phyloP scores from a whole-genome alignment of 2,888 invertebrate genomes.

The Alloscopus bannaensis region DNA sequence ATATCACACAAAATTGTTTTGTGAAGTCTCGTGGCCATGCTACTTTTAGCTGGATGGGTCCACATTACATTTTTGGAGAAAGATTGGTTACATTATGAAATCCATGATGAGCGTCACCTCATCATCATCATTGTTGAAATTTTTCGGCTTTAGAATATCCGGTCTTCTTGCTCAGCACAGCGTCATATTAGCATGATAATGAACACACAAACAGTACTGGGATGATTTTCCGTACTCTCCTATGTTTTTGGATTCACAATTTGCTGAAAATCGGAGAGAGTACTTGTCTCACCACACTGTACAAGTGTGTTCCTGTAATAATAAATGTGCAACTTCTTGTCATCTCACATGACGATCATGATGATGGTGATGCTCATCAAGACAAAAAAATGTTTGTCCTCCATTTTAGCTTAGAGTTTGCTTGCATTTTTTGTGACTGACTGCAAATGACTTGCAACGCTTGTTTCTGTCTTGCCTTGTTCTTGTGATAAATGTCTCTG shows the following conservation, averaged over 20 bases:
- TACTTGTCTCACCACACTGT: not conserved
- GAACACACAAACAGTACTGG: no score
- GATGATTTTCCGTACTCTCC: no score
- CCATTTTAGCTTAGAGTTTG: conserved; percentile 25
- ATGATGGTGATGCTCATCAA: conserved; percentile 34
- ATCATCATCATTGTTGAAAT: conserved; percentile 47
- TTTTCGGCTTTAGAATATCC: conserved; percentile 63
- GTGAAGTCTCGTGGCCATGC: no score
- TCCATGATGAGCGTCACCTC: conserved; percentile 13
- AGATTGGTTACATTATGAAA: conserved; percentile 40
- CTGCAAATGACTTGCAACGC: conserved; percentile 14
- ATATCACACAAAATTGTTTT: not conserved
- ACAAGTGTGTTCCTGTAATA: not conserved
- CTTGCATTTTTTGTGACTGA: conserved; percentile 12
- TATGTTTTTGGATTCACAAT: not conserved
- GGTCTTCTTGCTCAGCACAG: conserved; percentile 36
- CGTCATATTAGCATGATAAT: no score
- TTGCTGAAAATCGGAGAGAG: not conserved
- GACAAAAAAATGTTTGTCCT: conserved; percentile 54
- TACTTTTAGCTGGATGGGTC: no score
- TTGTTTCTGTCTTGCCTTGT: no score
- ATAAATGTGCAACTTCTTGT: conserved; percentile 13
- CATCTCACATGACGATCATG: conserved; percentile 19
- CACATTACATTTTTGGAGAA: conserved; percentile 18
- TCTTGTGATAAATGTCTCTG: conserved; percentile 26